Base-by-base conservation (phyloP, 1,140 invertebrate species). In the Drosophila jambulina region DNA sequence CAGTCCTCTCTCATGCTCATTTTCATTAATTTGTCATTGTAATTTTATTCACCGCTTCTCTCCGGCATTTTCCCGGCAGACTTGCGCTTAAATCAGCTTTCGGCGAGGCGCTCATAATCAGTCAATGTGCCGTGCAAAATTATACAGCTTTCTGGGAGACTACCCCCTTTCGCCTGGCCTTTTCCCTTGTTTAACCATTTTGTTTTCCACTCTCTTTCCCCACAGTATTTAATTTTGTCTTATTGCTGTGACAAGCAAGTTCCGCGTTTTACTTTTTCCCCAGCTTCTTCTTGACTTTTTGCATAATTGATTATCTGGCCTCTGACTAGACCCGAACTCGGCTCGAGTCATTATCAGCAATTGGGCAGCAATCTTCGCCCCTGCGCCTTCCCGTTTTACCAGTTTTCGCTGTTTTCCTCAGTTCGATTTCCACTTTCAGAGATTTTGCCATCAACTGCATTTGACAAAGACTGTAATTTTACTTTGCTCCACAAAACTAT, bases 241-340 rank as follows among this genome's bases (percentile, higher is more conserved):
- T 70, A 84, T 84, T 80, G 76, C 81, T 83, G 75, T 83, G 75
- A 83, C 75, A 79, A 65, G 76, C 76, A 56, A 67, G 49, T 80
- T 80, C 77, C 61, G 76, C 64, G 59, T 84, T 54, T 58, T 34
- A 32, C 46, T n/a, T 46, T 70, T 56, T 25, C n/a, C n/a, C 13
- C 6, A 19, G 21, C 45, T 34, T 34, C 46, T 32, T 25, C 54
- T 61, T 76, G 71, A 32, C 53, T 71, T 63, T 84, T 86, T 82
- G 75, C 83, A 87, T 86, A 87, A 86, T 87, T 86, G 78, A 85
- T 85, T 86, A 86, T 80, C 72, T 80, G 77, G 74, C 45, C 63
- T 70, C 43, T 53, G 68, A 51, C 60, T 63, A 56, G 43, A 72
- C 15, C 23, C 13, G 13, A 49, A 43, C 32, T 25, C 17, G 25